Base-by-base conservation (phyloP, 2,113 vertebrate genomes). In the Pseudorhombus dupliciocellatus region DNA sequence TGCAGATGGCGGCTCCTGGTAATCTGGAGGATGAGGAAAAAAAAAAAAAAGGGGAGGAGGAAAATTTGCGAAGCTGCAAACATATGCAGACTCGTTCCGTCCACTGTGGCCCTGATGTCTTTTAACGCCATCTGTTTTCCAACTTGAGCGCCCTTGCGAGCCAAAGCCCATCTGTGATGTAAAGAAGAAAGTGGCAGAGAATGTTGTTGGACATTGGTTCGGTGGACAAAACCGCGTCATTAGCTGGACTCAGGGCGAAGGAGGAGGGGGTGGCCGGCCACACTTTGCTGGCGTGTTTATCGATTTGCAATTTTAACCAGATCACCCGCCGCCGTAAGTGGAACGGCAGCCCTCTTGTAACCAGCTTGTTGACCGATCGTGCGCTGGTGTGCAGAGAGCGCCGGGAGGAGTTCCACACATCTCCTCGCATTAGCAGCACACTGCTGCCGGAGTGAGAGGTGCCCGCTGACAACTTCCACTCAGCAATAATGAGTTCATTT, bases 61-160 rank as follows among this genome's bases (percentile, higher is more conserved):
- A 21, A 53, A 70, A 26, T 58, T 64, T 66, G 78, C 30, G 79
- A 79, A 68, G 68, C 73, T 82, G 80, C 63, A 78, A 89, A 88
- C 85, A 87, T 89, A 90, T 89, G 89, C 84, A 84, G 89, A 77
- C 81, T 79, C 14, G 77, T 86, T 75, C 68, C 80, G 79, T 88
- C 87, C 86, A 77, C 71, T 77, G 76, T 73, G 89, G 80, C 82
- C 84, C 73, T 80, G 65, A 77, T 87, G 83, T 84, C 83, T 90
- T 91, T 80, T 83, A 84, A 80, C 72, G 84, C 91, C 91, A 92
- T 92, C 90, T 93, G 91, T 90, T 84, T 85, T 82, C 67, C 67
- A 72, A 75, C 67, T 67, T 70, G 55, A 70, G 44, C 60, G 46
- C 80, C 79, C 78, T 69, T 81, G 60, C 77, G 71, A 88, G 84